Base-by-base conservation (phyloP, 2,797 vertebrate species). In the Syncerus caffer region DNA sequence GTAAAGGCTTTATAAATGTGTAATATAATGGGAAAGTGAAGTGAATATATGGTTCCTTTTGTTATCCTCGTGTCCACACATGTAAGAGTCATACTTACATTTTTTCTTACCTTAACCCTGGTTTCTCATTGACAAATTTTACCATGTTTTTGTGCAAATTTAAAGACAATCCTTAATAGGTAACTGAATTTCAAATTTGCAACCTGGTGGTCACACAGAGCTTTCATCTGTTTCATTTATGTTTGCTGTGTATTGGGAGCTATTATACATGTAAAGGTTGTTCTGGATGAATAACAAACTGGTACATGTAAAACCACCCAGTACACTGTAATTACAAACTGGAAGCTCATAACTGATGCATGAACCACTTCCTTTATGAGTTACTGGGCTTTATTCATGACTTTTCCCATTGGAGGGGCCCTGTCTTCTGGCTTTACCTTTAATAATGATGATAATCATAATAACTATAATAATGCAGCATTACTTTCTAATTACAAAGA, bases 401-500 rank as follows among this genome's bases (percentile, higher is more conserved):
- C 67, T 97, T 96, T 97, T 97, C 92, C 93, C 95, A 96, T 38
- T 97, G 96, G 82, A 96, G 97, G 97, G 97, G 90, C 96, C 34
- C 7, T 93, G 97, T 97, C 96, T 97, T 89, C 95, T 97, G 95
- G 93, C 87, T 96, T 57, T 97, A 86, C 97, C 89, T 97, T 97
- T 98, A 97, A 98, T 97, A 98, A 98, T 97, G 88, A 83, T 96
- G 92, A 95, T 97, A 95, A 96, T 94, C 94, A 51, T 98, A 98
- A 98, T 97, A 96, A 97, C 97, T 96, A 79, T 98, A 98, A 98
- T 98, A 97, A 96, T 78, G 45, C 92, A 94, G 74, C 98, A 96
- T 97, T 96, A 94, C 96, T 98, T 98, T 98, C 96, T 98, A 98
- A 98, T 98, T 97, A 98, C 95, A 97, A 96, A 98, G 98, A 96